These are phyloP conservation scores for Orthosia gothica DNA, from an alignment of 2,888 invertebrate genomes.

Conservation along the genomic window DNA sequence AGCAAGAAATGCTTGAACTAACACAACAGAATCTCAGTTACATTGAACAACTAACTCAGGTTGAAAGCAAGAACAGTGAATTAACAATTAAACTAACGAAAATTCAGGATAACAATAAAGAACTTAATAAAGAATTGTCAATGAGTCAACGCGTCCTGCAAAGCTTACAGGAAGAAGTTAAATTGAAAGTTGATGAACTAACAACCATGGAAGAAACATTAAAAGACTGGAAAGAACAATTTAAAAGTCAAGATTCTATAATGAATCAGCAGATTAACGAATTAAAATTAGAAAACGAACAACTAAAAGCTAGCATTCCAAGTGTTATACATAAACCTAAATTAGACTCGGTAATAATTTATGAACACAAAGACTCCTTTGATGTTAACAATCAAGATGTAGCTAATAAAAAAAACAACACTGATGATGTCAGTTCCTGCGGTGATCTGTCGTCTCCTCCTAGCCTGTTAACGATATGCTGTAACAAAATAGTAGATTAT, in stretches of 20 bases:
- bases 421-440: slow-evolving; percentile 34
- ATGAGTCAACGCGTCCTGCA: slow-evolving; percentile 72
- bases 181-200: slow-evolving; percentile 77
- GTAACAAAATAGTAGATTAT: slow-evolving; percentile 78
- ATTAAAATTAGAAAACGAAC: slow-evolving; percentile 76
- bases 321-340: slow-evolving; percentile 46
- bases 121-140: slow-evolving; percentile 71
- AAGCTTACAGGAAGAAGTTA: slow-evolving; percentile 75
- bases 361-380: slow-evolving; percentile 45
- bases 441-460: slow-evolving; percentile 75
- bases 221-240: slow-evolving; percentile 77
- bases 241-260: slow-evolving; percentile 69
- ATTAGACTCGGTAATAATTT: slow-evolving; percentile 28
- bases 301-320: slow-evolving; percentile 69
- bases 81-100: slow-evolving; percentile 68
- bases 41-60: slow-evolving; percentile 65
- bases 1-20: slow-evolving; percentile 72
- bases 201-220: slow-evolving; percentile 76
- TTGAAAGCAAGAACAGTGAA: slow-evolving; percentile 68
- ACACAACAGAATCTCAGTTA: slow-evolving; percentile 72
- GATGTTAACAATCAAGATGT: slow-evolving; percentile 39
- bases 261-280: slow-evolving; percentile 77
- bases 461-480: slow-evolving; percentile 84
- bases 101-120: slow-evolving; percentile 69
- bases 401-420: slow-evolving; percentile 8